A percentile compares a stretch with the other conserved stretches of the same genome.
Conservation (phyloP, 2,797 vertebrate species). For the Scomberomorus guttatus region DNA sequence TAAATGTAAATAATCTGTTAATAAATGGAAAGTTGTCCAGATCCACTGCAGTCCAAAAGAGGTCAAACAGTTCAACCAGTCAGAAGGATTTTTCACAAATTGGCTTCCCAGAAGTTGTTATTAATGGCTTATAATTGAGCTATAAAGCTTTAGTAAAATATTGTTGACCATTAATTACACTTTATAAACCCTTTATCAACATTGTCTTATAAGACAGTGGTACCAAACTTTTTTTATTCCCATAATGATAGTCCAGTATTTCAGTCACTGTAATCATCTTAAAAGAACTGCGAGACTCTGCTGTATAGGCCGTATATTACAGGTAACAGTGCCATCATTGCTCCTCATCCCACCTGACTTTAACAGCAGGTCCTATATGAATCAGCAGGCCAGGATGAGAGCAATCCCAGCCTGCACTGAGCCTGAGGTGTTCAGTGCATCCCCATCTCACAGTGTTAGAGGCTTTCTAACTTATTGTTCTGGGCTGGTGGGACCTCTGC, state of each 20-base stretch:
- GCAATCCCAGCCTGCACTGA: constrained; percentile 21
- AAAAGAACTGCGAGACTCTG: background rate
- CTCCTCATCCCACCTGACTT: constrained; percentile 22
- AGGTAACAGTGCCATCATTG: constrained; percentile 31
- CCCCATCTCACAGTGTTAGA: constrained; percentile 13
- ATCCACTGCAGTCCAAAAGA: too few species aligned
- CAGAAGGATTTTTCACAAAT: too few species aligned
- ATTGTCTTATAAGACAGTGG: background rate
- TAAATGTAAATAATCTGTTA: too few species aligned
- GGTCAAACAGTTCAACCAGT: too few species aligned
- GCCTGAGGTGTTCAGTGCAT: constrained; percentile 8
- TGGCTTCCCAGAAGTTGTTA: background rate
- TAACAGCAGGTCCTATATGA: constrained; percentile 21
- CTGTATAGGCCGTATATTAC: background rate
- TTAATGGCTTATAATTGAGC: background rate
- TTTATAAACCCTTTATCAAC: background rate
- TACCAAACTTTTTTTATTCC: background rate
- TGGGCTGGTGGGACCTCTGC: constrained; percentile 66
- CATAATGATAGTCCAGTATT: background rate
- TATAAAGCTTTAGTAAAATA: background rate
- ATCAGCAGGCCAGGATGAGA: constrained; percentile 22
- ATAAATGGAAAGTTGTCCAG: too few species aligned
- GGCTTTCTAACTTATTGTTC: constrained; percentile 69
- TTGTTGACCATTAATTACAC: background rate
- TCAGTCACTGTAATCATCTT: background rate